These are phyloP conservation scores for Bubo bubo DNA, from an alignment of 2,113 vertebrate genomes.

Conservation along the genomic window DNA sequence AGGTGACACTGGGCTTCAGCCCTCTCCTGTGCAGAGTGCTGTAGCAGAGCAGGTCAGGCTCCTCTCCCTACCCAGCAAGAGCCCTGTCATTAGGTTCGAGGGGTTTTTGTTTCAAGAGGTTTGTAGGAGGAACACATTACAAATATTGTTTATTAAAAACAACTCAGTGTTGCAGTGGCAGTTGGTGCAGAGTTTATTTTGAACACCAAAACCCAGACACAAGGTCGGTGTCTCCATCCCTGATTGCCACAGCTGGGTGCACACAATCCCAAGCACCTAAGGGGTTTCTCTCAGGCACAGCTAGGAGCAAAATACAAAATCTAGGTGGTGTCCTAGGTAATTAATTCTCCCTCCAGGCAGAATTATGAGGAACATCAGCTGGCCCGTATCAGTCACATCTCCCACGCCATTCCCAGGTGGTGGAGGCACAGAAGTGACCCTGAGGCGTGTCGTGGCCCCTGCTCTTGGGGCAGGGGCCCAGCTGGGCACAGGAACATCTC, in stretches of 20 bases:
- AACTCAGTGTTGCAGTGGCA: neutral
- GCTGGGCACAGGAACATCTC: rapidly evolving
- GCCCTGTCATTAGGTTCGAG: neutral
- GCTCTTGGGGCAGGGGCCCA: neutral
- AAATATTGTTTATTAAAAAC: neutral
- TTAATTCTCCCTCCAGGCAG: neutral
- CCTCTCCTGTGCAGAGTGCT: neutral
- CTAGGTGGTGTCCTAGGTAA: neutral
- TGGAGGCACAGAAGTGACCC: neutral
- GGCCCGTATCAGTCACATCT: rapidly evolving
- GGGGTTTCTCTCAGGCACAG: neutral
- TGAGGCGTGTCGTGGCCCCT: neutral
- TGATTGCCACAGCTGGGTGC: neutral
- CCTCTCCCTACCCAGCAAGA: neutral
- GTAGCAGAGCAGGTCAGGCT: neutral
- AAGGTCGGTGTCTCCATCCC: neutral
- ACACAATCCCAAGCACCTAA: neutral
- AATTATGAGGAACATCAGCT: neutral
- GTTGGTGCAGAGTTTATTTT: neutral
- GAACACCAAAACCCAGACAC: neutral
- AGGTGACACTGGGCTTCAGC: neutral
- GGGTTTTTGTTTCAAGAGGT: neutral
- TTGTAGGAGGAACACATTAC: neutral
- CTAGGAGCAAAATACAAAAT: neutral
- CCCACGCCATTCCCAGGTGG: neutral